Evolutionary conservation across 2,113 vertebrate genomes (phyloP), one percentile per base, ranked within the genome.

Genomic region (Aptenodytes forsteri): DNA sequence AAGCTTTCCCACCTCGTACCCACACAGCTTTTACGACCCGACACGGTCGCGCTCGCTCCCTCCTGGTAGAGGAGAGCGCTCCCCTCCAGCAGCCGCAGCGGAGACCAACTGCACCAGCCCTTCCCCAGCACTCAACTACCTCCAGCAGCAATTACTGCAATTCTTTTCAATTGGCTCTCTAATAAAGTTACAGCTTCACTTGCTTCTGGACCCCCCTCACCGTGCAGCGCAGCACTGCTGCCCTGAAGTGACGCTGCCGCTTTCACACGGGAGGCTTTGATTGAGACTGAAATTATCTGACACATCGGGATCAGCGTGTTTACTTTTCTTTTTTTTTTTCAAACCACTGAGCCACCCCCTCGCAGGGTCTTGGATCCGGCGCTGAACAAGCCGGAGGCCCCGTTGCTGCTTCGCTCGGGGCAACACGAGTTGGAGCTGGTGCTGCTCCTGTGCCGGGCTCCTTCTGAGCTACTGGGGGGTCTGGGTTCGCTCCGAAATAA

Each of bases 291-390:
- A 17, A 22, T 42, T 13, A 11, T 3, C 27, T 2, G 8, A 16
- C 16, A 1, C 17, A 1, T 1, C 1, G 6, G 34, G 56, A 40
- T 29, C 62, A 4, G 36, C 6, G 2, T 5, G 3, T 21, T 34
- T 4, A 13, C 8, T 0, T 64, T 16, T 15, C 15, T 2, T 1
- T 50, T 23, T 36, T 36, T 36, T 19, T 32, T 2, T 1, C 42
- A 32, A 16, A 1, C 26, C n/a, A 9, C 42, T 0, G 46, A 11
- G 29, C 34, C 42, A 1, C 15, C 26, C 0, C 15, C 59, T 32
- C 3, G 1, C 25, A 6, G 36, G 30, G 7, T 0, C 18, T 2
- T 0, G 14, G 25, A 17, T n/a, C 1, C 1, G 6, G 11, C 1
- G 2, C 64, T 1, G 13, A 34, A 29, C 17, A 10, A 13, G 21